phyloP scores from a whole-genome alignment of 2,113 vertebrate species.

The Corvus moneduloides region DNA sequence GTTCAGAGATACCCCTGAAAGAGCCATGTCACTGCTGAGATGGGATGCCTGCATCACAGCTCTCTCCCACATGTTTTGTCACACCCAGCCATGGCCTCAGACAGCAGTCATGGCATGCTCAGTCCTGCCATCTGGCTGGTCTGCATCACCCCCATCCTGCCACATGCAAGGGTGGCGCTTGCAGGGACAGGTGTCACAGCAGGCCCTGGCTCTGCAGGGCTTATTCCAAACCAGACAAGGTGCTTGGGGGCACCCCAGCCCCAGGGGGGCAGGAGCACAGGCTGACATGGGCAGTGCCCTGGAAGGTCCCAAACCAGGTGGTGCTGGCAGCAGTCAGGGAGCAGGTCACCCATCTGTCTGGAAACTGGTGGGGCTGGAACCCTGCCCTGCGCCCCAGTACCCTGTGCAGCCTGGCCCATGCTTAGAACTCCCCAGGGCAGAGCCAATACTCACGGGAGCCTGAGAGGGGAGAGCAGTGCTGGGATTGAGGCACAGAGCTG shows the following conservation, averaged over 20 bases:
- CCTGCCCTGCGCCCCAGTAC: background rate
- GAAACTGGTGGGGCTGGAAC: background rate
- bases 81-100: background rate
- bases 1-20: background rate
- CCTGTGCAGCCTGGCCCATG: fast-evolving
- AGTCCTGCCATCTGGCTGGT: background rate
- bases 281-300: background rate
- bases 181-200: background rate
- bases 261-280: background rate
- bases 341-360: background rate
- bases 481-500: background rate
- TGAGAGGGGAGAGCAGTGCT: background rate
- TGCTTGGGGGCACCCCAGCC: background rate
- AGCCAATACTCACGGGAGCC: background rate
- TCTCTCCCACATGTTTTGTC: background rate
- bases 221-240: background rate
- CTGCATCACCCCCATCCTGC: background rate
- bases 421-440: background rate
- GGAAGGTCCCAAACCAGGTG: background rate
- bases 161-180: background rate
- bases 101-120: background rate
- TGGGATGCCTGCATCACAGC: background rate
- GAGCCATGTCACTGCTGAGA: background rate
- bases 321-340: background rate
- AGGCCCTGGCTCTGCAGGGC: fast-evolving